phyloP scores from a whole-genome alignment of 2,797 vertebrate species.

The Amazonetta brasiliensis region DNA sequence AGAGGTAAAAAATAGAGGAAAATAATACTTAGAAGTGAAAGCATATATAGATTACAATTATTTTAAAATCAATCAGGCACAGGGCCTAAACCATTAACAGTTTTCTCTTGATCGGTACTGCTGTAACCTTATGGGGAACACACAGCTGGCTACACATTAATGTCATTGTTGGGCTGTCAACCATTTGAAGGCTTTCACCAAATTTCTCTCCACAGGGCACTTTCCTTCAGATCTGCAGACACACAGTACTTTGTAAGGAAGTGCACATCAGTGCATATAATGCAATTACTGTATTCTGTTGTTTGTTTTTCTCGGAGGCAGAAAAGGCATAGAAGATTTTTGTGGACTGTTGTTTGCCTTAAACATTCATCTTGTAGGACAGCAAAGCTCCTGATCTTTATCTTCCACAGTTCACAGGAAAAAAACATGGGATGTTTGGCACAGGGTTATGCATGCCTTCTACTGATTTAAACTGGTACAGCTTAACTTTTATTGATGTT shows the following conservation, averaged over 20 bases:
- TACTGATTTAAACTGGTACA: not conserved
- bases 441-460: not conserved
- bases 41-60: slow-evolving; percentile 33
- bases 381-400: not conserved
- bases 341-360: not conserved
- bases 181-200: slow-evolving; percentile 6
- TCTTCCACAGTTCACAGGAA: not conserved
- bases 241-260: not conserved
- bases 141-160: slow-evolving; percentile 24
- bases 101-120: not conserved
- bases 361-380: fast-evolving
- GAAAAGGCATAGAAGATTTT: not conserved
- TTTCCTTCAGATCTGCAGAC: not conserved
- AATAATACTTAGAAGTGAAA: slow-evolving; percentile 57
- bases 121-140: not conserved
- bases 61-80: slow-evolving; percentile 36
- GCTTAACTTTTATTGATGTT: not conserved
- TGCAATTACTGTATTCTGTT: not conserved
- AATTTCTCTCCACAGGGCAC: slow-evolving; percentile 15
- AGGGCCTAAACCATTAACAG: not conserved
- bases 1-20: slow-evolving; percentile 59
- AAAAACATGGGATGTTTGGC: not conserved
- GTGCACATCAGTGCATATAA: not conserved
- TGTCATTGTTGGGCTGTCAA: slow-evolving; percentile 43
- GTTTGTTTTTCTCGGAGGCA: not conserved